Base-by-base conservation (phyloP, 2,113 vertebrate genomes). In the Asarcornis scutulata region DNA sequence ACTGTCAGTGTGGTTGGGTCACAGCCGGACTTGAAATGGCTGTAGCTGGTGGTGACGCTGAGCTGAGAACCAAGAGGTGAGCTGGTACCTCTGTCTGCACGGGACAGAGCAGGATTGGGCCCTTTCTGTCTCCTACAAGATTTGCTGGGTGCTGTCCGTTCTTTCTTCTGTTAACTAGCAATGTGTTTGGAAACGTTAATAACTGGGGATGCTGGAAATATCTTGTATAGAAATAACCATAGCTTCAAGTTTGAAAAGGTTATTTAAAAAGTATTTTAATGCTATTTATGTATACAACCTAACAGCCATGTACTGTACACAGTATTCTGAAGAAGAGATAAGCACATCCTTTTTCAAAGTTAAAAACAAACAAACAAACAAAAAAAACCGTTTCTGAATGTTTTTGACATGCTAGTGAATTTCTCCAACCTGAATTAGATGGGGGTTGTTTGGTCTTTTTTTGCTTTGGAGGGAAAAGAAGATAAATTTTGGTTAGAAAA, bases 161-260 rank as follows among this genome's bases (percentile, higher is more conserved):
- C 53, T 2, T 36, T 5, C 38, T 72, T 0, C 60, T 15, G 11
- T 34, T 56, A 38, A 1, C 40, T 23, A n/a, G 34, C 69, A 68
- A 13, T 0, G 0, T 40, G 29, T 38, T 68, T 38, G 18, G 46
- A 14, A 84, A 5, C 27, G 4, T 1, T 32, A 27, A 0, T 17
- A 25, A 25, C 50, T 34, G 10, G 36, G 46, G 25, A n/a, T 26
- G 14, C 26, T 55, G 69, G 59, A 71, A 92, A n/a, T 63, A 11
- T 1, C 6, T 55, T 58, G n/a, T 32, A 7, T 31, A 64, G 36
- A 34, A 77, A 34, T 50, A 83, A 53, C 34, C 34, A 3, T 0
- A 0, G 85, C 20, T 58, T 94, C 34, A 5, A 31, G 38, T 80
- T 77, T 73, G 52, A 58, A 73, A 63, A 83, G 27, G 29, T 69